These are phyloP conservation scores for Drosophila pruinosa DNA, from an alignment of 1,140 invertebrate genomes.

Conservation along the genomic window DNA sequence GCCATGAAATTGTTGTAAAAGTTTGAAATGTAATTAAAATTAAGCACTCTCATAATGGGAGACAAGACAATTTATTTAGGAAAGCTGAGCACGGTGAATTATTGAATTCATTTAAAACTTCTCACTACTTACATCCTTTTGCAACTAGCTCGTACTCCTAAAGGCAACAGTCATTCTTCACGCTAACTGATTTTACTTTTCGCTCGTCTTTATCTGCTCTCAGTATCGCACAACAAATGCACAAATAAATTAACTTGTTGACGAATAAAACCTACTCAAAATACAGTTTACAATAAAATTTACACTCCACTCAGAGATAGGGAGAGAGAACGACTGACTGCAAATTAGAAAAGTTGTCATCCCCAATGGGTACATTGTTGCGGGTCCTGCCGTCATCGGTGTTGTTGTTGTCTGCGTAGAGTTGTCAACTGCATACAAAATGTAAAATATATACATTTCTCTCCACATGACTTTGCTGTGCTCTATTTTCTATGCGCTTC, in stretches of 20 bases:
- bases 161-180: background rate
- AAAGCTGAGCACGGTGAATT: too few species aligned
- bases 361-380: conserved; percentile 18
- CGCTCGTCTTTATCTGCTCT: background rate
- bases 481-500: conserved; percentile 1
- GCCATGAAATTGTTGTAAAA: conserved; percentile 8
- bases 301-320: background rate
- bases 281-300: conserved; percentile 11
- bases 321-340: background rate
- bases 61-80: too few species aligned
- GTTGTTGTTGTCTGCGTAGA: conserved; percentile 1
- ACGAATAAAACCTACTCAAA: conserved; percentile 2
- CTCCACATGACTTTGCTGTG: background rate
- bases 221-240: background rate
- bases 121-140: too few species aligned
- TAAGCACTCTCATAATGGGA: background rate
- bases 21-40: conserved; percentile 14
- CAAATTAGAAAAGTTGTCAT: conserved; percentile 53
- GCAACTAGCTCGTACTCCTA: too few species aligned
- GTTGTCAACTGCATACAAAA: conserved; percentile 41
- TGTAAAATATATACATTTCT: conserved; percentile 11
- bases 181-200: background rate
- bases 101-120: too few species aligned
- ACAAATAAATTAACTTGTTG: conserved; percentile 10
- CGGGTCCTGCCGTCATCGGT: background rate